Base-by-base conservation (phyloP, 2,888 invertebrate genomes). In the Ctenicera cuprea region DNA sequence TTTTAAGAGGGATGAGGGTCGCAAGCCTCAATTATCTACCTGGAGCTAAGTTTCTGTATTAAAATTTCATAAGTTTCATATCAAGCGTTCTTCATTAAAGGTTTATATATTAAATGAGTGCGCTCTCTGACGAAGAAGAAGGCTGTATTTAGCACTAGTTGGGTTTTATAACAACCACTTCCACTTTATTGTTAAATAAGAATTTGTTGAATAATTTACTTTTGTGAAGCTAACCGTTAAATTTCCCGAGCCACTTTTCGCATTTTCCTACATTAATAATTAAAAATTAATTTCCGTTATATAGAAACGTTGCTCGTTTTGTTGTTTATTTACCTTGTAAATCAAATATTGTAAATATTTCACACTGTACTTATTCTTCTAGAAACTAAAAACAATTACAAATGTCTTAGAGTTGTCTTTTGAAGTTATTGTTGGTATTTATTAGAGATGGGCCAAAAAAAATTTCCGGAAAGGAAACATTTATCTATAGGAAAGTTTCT, bases 31-130 rank as follows among this genome's bases (percentile, higher is more conserved):
- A 62, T 71, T 74, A 74, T 59, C 71, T 71, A 74, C 63, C 74
- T 72, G 61, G 72, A 72, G 72, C 67, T 74, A 74, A 74, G 70
- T 71, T 74, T 74, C 62, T 67, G 74, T 70, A 71, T 74, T 74
- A 74, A 74, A 70, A 71, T 71, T 74, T 74, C 74, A 74, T 69
- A 74, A 73, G 68, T 68, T 73, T 64, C 73, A 73, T 73, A 73
- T 73, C 68, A 73, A 74, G 70, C 69, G 65, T 74, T 74, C 70
- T 74, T 74, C 74, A 70, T 74, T 74, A 74, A 74, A 74, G 70
- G 57, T 74, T 70, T 70, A 74, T 70, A 74, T 74, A 74, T 74
- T 74, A 74, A 74, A 74, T 70, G 65, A 74, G 68, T 64, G 52
- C 62, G 30, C 26, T 68, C 57, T 37, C 62, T 16, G 50, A 38